phyloP scores from a whole-genome alignment of 2,113 vertebrate genomes.

The Nanger granti region DNA sequence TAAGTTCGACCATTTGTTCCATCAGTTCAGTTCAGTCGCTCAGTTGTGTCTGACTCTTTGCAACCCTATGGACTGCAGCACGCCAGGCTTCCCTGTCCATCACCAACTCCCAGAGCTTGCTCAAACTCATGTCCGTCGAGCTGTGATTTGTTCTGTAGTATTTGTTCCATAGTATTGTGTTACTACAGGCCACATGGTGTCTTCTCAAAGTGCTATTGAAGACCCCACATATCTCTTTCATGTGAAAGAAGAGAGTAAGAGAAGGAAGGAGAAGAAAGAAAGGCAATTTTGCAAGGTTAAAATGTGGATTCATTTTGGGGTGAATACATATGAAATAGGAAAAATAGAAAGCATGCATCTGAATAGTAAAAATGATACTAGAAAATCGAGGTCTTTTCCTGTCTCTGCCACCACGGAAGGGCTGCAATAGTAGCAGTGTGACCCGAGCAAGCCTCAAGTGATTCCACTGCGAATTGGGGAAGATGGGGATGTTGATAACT shows the following conservation, averaged over 20 bases:
- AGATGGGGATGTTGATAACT: too few relatives aligned
- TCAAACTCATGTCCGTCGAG: background rate
- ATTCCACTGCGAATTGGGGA: background rate
- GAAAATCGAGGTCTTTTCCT: background rate
- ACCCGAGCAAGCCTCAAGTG: background rate
- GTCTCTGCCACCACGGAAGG: background rate
- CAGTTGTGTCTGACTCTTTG: background rate
- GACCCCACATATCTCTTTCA: background rate
- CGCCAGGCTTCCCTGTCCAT: background rate
- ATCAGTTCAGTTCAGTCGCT: background rate
- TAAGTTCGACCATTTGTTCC: background rate
- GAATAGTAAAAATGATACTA: background rate
- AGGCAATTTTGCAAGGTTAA: background rate
- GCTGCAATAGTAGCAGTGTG: background rate
- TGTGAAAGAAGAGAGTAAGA: background rate
- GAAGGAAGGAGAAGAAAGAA: background rate
- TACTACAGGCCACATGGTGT: background rate
- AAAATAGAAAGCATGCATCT: background rate
- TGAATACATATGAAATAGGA: background rate
- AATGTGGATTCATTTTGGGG: background rate
- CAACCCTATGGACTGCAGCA: background rate
- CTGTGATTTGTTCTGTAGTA: background rate
- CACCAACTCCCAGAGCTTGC: background rate
- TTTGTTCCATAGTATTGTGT: background rate
- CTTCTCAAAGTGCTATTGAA: background rate